A percentile compares a stretch with the other conserved stretches of the same genome.
Evolutionary conservation across 2,888 invertebrate genomes (phyloP).

Genomic region (Ceratothoa steindachneri): DNA sequence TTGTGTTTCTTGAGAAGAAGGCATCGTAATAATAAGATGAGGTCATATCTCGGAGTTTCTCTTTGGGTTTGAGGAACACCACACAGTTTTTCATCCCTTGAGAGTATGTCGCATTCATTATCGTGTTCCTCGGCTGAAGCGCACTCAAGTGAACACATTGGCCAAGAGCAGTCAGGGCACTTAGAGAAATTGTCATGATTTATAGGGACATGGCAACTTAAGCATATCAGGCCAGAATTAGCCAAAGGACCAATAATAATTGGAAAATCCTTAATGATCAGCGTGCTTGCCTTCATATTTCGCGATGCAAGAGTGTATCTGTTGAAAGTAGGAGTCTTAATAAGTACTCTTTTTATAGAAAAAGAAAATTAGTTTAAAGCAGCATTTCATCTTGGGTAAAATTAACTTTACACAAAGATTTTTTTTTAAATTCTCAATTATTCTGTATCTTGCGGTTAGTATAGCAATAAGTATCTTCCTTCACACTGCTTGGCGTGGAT

Average conservation of each 20-base stretch:
- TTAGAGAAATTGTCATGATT: constrained; percentile 12
- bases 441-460: too few relatives aligned
- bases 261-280: constrained; percentile 45
- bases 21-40: constrained; percentile 30
- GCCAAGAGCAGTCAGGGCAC: constrained; percentile 43
- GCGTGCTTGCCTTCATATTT: constrained; percentile 26
- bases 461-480: too few relatives aligned
- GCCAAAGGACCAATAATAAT: constrained; percentile 49
- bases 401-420: too few relatives aligned
- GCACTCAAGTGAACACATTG: constrained; percentile 30
- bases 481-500: too few relatives aligned
- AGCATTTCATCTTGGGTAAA: too few relatives aligned
- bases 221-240: constrained; percentile 49
- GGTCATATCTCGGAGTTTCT: constrained; percentile 33
- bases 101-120: constrained; percentile 27
- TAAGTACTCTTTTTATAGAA: too few relatives aligned
- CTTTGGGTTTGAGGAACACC: constrained; percentile 15
- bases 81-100: constrained; percentile 24
- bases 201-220: constrained; percentile 55
- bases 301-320: constrained; percentile 34
- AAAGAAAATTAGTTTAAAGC: neutral
- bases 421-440: too few relatives aligned
- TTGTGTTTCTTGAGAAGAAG: constrained; percentile 20
- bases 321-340: constrained; percentile 9
- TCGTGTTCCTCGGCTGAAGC: constrained; percentile 16